Evolutionary conservation across 2,888 invertebrate genomes (phyloP).

Genomic region (Lithosia quadra): DNA sequence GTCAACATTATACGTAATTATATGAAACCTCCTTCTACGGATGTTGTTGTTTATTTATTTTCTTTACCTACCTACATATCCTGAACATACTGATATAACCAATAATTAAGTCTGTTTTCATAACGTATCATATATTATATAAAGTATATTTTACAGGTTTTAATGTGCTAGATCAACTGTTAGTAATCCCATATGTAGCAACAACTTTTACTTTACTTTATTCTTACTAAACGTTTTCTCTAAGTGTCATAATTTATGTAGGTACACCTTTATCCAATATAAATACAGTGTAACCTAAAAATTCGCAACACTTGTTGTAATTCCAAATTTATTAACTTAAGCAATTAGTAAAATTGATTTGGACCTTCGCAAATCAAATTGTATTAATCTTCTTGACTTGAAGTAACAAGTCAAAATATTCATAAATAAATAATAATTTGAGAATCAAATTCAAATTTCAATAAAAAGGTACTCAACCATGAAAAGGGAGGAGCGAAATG

Average conservation of each 20-base stretch:
- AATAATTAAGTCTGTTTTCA: not conserved
- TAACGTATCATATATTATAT: too few relatives aligned
- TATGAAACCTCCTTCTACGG: conserved; percentile 68
- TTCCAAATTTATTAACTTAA: conserved; percentile 59
- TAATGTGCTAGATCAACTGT: not conserved
- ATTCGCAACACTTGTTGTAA: conserved; percentile 50
- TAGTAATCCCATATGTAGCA: not conserved
- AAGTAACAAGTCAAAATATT: conserved; percentile 51
- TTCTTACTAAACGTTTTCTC: not conserved
- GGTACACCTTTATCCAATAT: conserved; percentile 44
- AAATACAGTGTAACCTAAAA: conserved; percentile 27
- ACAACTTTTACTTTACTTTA: not conserved
- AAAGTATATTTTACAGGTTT: not conserved
- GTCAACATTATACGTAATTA: conserved; percentile 71
- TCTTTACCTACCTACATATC: not conserved
- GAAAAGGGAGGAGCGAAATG: too few relatives aligned
- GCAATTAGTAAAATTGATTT: conserved; percentile 60
- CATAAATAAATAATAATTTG: conserved; percentile 48
- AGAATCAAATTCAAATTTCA: conserved; percentile 41
- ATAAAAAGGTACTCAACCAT: conserved; percentile 32
- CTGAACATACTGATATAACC: not conserved
- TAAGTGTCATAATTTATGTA: too few relatives aligned
- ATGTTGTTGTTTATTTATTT: conserved; percentile 71
- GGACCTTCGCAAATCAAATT: conserved; percentile 53
- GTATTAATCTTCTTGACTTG: conserved; percentile 53